phyloP scores from a whole-genome alignment of 2,113 vertebrate genomes.

The Lichenostomus cassidix region DNA sequence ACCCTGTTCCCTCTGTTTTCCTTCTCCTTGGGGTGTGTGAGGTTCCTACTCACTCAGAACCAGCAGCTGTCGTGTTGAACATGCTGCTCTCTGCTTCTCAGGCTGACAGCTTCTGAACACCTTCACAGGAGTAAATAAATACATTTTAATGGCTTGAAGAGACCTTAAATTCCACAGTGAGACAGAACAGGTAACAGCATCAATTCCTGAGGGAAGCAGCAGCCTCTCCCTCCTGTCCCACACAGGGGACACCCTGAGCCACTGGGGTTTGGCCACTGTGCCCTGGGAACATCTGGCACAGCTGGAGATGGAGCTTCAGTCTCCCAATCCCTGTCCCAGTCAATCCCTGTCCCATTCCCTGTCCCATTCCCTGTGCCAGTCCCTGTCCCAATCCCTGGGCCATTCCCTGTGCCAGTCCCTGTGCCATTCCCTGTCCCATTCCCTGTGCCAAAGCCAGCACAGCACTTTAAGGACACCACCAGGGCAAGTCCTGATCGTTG shows the following conservation, averaged over 20 bases:
- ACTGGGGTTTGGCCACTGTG: background rate
- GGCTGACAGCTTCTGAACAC: background rate
- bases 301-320: too few relatives aligned
- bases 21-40: accelerated
- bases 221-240: background rate
- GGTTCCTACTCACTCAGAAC: background rate
- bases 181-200: accelerated
- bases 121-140: background rate
- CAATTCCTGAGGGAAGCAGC: background rate
- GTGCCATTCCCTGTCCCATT: background rate
- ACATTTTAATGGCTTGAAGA: background rate
- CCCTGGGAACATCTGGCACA: background rate
- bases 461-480: accelerated
- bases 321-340: background rate
- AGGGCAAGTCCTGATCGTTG: too few relatives aligned
- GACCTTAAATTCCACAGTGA: background rate
- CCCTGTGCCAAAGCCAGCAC: background rate
- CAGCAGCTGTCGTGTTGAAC: background rate
- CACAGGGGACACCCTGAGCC: background rate
- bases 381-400: background rate
- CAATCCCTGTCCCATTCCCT: background rate
- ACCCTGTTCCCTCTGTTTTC: background rate
- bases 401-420: background rate
- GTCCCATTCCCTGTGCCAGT: background rate
- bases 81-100: background rate